These are phyloP conservation scores for Atethmia centrago DNA, from an alignment of 2,888 invertebrate species.

Conservation along the genomic window DNA sequence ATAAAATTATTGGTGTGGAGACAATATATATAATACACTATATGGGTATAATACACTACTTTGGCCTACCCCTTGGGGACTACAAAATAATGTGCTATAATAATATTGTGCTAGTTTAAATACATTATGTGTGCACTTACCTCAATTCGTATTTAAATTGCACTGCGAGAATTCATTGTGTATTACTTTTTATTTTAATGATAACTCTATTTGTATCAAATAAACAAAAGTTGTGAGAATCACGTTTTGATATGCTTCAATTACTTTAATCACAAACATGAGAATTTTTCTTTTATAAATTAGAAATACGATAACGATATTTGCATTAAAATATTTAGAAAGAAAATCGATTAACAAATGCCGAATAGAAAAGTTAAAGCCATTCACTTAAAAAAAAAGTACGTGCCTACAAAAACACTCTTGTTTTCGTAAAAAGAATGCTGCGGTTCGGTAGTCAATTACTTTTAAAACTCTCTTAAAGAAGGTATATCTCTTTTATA, in stretches of 20 bases:
- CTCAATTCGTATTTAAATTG: conserved; percentile 14
- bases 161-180: background rate
- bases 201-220: conserved; percentile 29
- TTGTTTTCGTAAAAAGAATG: conserved; percentile 40
- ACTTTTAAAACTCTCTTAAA: conserved; percentile 76
- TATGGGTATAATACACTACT: background rate
- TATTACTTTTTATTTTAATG: background rate
- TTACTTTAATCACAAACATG: background rate
- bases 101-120: background rate
- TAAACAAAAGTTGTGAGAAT: background rate
- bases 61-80: background rate
- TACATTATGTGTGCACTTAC: background rate
- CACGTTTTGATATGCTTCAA: background rate
- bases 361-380: background rate
- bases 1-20: no score
- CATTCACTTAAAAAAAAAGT: background rate
- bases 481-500: conserved; percentile 70
- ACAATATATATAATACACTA: no score
- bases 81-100: background rate
- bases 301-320: background rate
- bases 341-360: background rate
- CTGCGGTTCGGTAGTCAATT: conserved; percentile 75
- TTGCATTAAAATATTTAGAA: background rate
- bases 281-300: background rate
- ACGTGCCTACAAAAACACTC: background rate